Base-by-base conservation (phyloP, 2,113 vertebrate species). In the Datnioides undecimradiatus region DNA sequence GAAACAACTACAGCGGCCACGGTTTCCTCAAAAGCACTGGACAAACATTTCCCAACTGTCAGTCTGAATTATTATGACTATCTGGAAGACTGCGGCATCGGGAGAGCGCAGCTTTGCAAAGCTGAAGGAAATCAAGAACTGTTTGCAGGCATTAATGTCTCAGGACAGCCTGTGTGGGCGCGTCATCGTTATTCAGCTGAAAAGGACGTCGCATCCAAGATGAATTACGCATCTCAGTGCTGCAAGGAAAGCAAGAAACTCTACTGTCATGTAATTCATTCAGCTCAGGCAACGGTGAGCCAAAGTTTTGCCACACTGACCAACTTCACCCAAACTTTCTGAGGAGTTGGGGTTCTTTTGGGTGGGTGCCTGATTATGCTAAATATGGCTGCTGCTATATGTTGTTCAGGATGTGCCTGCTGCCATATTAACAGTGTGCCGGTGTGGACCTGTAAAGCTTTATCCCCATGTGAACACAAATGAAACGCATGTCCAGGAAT, bases 101-200 rank as follows among this genome's bases (percentile, higher is more conserved):
- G 59, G 36, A 75, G 49, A 69, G 65, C 45, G 11, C 4, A 84
- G 73, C 63, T 54, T 55, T 58, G 60, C 45, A 67, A 45, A 63
- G 64, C 19, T 23, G 4, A 51, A 23, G 11, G 46, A 31, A 54
- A 54, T 54, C 6, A 29, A 14, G n/a, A 74, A 74, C 23, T 46
- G 49, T 48, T 34, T 51, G 58, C 46, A 21, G 12, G 6, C 40
- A 49, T 51, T 14, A 52, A 10, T 23, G 45, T 72, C 73, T 69
- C 25, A 7, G 33, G 64, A 45, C 23, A 40, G 65, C 54, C 57
- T 59, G 70, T 57, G 65, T 34, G 52, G 58, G 31, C 63, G n/a
- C n/a, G n/a, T n/a, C n/a, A n/a, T 59, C 38, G 10, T 45, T 80
- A 23, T 51, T 76, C 45, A 16, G 13, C 14, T 49, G 8, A 17